Percentiles rank a stretch among this genome's conserved stretches.
These are phyloP conservation scores for Rhadina sibilatrix DNA, from an alignment of 2,113 vertebrate species.

Conservation along the genomic window DNA sequence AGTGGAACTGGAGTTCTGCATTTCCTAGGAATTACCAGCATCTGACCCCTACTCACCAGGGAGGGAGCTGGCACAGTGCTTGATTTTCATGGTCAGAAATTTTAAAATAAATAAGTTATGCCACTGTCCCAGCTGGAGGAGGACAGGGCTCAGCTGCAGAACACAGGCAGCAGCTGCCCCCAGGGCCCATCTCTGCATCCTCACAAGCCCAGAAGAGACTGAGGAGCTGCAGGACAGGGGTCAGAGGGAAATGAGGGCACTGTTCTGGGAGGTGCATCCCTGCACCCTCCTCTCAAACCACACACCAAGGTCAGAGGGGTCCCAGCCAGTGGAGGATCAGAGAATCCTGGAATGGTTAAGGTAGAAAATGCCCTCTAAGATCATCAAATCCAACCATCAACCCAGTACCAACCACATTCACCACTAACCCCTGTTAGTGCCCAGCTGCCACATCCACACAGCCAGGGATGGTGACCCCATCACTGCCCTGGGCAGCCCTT, in stretches of 20 bases:
- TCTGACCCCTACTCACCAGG: not conserved
- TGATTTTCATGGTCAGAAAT: conserved; percentile 9
- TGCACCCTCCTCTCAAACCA: not conserved
- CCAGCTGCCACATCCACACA: not conserved
- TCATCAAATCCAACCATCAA: not conserved
- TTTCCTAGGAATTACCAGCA: not conserved
- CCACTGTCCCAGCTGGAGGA: not conserved
- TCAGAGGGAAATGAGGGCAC: not conserved
- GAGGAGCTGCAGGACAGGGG: not conserved
- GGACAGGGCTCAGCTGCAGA: not conserved
- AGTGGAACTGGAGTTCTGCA: not conserved
- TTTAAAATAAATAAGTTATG: not conserved
- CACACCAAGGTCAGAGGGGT: not conserved
- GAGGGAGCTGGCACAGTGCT: not conserved
- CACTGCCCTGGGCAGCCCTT: not conserved
- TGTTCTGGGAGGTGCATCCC: not conserved
- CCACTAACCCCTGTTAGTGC: not conserved
- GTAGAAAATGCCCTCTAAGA: not conserved
- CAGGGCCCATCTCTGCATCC: not conserved
- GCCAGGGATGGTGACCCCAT: not conserved
- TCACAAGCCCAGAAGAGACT: not conserved
- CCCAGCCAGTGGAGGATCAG: not conserved
- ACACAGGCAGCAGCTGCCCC: not conserved
- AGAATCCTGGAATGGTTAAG: not conserved
- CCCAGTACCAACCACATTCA: not conserved